Conservation (phyloP, 1,140 invertebrate genomes). For the Anthonomus grandis region DNA sequence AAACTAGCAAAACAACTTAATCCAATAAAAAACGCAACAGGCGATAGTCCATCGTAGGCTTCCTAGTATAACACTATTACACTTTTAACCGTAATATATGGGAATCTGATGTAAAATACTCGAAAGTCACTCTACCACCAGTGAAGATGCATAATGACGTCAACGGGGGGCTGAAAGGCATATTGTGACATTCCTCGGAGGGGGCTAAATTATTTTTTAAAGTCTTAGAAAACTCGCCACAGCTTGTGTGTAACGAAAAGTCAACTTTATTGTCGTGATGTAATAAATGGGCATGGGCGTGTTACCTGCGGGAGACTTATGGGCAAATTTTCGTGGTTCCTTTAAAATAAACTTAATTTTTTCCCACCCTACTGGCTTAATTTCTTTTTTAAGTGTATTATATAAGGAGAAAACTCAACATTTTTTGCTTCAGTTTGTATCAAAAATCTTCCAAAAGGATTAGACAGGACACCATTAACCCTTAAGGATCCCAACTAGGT, state of each 20-base stretch:
- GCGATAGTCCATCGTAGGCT: no score
- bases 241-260: no score
- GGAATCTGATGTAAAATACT: slow-evolving; percentile 15
- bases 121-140: slow-evolving; percentile 20
- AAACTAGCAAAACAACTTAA: slow-evolving; percentile 15
- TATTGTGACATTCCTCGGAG: slow-evolving; percentile 20
- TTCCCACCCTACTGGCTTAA: no score
- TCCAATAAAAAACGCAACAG: slow-evolving; percentile 11
- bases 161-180: slow-evolving; percentile 16
- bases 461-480: no score
- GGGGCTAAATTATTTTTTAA: slow-evolving; percentile 14
- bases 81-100: slow-evolving; percentile 10
- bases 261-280: slow-evolving; percentile 7
- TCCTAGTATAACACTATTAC: background rate
- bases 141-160: slow-evolving; percentile 6
- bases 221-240: background rate
- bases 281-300: slow-evolving; percentile 11
- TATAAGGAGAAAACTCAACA: no score
- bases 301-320: no score
- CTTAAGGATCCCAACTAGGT: no score
- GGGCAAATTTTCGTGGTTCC: no score
- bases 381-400: no score
- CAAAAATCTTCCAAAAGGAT: no score
- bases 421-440: no score
- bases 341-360: no score